phyloP scores from a whole-genome alignment of 37 sponge, comb jelly and placozoan species.

The Haliclona indistincta region DNA sequence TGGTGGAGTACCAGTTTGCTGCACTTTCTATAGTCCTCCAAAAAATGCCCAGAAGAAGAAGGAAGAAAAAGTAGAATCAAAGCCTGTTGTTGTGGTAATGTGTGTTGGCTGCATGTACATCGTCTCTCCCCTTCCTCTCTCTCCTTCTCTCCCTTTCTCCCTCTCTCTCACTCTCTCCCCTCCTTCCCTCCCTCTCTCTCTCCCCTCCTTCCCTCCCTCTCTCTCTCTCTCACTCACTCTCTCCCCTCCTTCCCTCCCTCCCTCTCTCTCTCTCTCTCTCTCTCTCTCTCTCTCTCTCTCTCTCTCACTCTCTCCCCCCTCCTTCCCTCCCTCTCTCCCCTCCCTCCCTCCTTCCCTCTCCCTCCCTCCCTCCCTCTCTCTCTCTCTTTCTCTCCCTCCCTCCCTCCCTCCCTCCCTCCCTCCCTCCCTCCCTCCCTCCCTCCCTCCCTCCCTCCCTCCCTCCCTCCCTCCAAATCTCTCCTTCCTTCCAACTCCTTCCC shows the following conservation, averaged over 20 bases:
- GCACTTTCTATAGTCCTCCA: no score
- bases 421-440: conserved; percentile 2
- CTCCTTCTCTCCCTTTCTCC: no score
- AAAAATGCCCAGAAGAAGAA: no score
- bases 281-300: background rate
- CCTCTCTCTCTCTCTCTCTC: background rate
- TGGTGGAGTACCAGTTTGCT: no score
- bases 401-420: background rate
- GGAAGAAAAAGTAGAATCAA: no score
- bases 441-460: background rate
- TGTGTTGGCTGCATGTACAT: no score
- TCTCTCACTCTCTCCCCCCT: no score
- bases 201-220: background rate
- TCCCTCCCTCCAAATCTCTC: background rate
- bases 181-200: conserved; percentile 4
- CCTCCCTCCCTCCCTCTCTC: background rate
- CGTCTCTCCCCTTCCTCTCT: no score
- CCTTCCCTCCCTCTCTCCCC: background rate
- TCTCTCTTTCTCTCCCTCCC: background rate
- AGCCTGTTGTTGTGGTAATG: no score
- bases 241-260: no score
- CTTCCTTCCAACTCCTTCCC: background rate
- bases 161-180: background rate
- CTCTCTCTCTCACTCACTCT: background rate
- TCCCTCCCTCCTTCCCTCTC: background rate